phyloP scores from a whole-genome alignment of 2,888 invertebrate genomes.

The Philopedon plagiatum region DNA sequence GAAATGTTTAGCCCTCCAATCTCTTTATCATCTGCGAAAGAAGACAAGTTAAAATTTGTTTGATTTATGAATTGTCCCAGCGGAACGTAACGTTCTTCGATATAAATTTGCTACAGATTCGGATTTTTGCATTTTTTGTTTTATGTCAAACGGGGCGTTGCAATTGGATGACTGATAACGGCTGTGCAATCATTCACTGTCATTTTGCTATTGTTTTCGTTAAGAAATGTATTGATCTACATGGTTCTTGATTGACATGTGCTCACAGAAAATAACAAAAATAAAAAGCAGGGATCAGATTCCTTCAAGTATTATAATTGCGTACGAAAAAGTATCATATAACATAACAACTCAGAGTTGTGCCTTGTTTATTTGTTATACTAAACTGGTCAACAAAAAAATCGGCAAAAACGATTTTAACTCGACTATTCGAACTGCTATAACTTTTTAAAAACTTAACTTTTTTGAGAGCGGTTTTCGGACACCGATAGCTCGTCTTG shows the following conservation, averaged over 20 bases:
- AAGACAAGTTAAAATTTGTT: slow-evolving; percentile 59
- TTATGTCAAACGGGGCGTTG: slow-evolving; percentile 32
- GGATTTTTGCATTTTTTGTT: slow-evolving; percentile 41
- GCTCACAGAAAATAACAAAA: slow-evolving; percentile 25
- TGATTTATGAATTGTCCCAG: slow-evolving; percentile 60
- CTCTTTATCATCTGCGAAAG: slow-evolving; percentile 58
- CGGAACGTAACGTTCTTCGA: slow-evolving; percentile 36
- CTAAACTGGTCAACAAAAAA: too few relatives aligned
- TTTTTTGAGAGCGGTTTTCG: too few relatives aligned
- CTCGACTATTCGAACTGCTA: too few relatives aligned
- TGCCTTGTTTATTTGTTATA: background rate
- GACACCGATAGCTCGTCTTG: too few relatives aligned
- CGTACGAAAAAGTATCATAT: slow-evolving; percentile 23
- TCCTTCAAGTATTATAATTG: slow-evolving; percentile 17
- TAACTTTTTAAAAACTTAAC: too few relatives aligned
- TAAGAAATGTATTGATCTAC: slow-evolving; percentile 46
- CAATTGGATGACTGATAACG: slow-evolving; percentile 55
- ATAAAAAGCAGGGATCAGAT: slow-evolving; percentile 20
- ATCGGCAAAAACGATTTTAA: too few relatives aligned
- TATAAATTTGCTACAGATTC: slow-evolving; percentile 27
- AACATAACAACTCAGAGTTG: slow-evolving; percentile 14
- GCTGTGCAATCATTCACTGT: slow-evolving; percentile 60
- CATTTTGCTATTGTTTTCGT: slow-evolving; percentile 59
- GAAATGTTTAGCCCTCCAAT: slow-evolving; percentile 55
- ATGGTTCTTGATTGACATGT: slow-evolving; percentile 36